A percentile compares a stretch with the other conserved stretches of the same genome.
phyloP scores from a whole-genome alignment of 2,113 vertebrate genomes.

The Setophaga coronata region DNA sequence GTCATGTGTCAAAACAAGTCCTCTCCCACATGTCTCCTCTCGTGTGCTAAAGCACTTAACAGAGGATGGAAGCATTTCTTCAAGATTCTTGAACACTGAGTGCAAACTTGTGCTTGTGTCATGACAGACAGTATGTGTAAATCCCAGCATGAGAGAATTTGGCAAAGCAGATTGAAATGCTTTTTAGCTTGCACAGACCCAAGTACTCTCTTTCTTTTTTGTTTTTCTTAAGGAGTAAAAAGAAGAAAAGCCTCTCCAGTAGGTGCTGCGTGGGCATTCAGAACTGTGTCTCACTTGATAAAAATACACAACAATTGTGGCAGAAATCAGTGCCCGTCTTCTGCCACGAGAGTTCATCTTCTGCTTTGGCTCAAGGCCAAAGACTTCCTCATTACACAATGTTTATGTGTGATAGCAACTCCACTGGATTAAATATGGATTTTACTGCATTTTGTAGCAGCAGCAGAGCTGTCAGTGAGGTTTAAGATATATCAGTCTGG shows the following conservation, averaged over 20 bases:
- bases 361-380: not conserved
- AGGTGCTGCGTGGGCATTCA: not conserved
- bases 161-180: not conserved
- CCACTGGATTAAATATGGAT: not conserved
- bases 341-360: not conserved
- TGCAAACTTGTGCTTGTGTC: constrained; percentile 30
- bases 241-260: not conserved
- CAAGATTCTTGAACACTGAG: not conserved
- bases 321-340: not conserved
- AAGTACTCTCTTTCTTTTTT: not conserved
- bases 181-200: not conserved
- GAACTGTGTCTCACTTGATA: not conserved
- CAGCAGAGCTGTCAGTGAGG: not conserved
- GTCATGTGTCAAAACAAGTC: not conserved
- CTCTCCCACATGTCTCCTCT: not conserved
- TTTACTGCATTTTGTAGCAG: constrained; percentile 1
- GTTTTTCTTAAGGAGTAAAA: not conserved
- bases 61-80: not conserved
- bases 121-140: not conserved
- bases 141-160: not conserved
- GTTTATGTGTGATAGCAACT: not conserved
- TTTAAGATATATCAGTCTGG: not conserved
- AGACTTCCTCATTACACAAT: not conserved
- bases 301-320: not conserved
- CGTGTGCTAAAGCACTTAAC: not conserved